These are phyloP conservation scores for Nesoenas mayeri DNA, from an alignment of 2,113 vertebrate genomes.

Conservation along the genomic window DNA sequence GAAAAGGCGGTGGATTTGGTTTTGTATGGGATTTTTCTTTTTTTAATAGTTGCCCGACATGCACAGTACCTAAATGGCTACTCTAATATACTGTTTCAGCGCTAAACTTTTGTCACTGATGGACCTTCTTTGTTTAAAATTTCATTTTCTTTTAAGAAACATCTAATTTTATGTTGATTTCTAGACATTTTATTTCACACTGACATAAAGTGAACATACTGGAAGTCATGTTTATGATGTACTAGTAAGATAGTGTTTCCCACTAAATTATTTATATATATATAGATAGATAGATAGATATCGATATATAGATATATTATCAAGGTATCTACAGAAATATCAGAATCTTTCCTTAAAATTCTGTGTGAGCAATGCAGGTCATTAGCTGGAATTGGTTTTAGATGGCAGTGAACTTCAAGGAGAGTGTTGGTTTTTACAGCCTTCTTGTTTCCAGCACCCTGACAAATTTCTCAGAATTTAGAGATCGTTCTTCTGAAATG, in stretches of 20 bases:
- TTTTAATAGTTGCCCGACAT: not conserved
- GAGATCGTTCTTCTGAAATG: not conserved
- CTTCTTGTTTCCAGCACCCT: not conserved
- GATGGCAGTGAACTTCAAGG: not conserved
- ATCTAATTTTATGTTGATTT: not conserved
- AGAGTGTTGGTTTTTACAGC: not conserved
- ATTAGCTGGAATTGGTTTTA: not conserved
- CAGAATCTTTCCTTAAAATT: not conserved
- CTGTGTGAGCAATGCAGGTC: not conserved
- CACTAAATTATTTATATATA: not conserved
- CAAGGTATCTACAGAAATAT: not conserved
- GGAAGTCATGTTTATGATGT: not conserved
- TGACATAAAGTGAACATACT: not conserved
- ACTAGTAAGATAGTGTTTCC: not conserved
- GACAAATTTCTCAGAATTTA: conserved; percentile 1
- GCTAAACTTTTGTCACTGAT: not conserved
- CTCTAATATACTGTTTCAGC: not conserved
- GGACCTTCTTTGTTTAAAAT: not conserved
- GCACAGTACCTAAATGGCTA: not conserved
- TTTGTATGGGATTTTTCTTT: not conserved
- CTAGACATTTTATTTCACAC: not conserved
- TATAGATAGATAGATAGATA: no score
- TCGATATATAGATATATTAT: no score
- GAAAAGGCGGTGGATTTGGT: not conserved
- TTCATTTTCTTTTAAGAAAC: not conserved